Evolutionary conservation across 2,113 vertebrate species (phyloP), one percentile per base, ranked within the genome.

Genomic region (Osmerus mordax): DNA sequence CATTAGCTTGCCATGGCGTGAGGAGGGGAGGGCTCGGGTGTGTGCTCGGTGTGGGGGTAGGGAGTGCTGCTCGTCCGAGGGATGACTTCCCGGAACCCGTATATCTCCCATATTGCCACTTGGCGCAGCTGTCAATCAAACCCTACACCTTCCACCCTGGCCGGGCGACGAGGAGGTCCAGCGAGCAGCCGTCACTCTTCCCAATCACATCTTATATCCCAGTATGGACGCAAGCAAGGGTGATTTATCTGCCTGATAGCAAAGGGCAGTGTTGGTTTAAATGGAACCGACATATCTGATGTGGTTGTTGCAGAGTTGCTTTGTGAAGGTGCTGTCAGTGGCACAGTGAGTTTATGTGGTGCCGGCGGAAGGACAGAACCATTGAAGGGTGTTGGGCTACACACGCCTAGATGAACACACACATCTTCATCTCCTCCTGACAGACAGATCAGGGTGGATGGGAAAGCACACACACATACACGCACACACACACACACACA

Each of bases 231-330:
- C 14, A 53, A 28, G 3, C 63, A 65, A 60, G 52, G 36, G 69
- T 82, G 75, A 84, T 73, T 61, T 67, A 74, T 72, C 70, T 65
- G 1, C 71, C 69, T 71, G 70, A 78, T 67, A n/a, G 78, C 15
- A 72, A 75, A 75, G 71, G 75, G 75, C 70, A 23, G 28, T 73
- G 78, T 66, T 69, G 59, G 66, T 66, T 62, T 72, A 74, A 83
- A 66, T 55, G 29, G 55, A 77, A 65, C 25, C 78, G 84, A 84
- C 84, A 68, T 53, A 72, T 75, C 73, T 67, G 81, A 77, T 76
- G 67, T 60, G 86, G 81, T 88, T 85, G 75, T 13, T 75, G 81
- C 74, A 67, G 61, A 58, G 76, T 82, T 80, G 41, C 80, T 41
- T 80, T 68, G 75, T 76, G 73, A 29, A 69, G 84, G 76, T 81